Conservation (phyloP, 1,140 invertebrate species). For the Tribolium madens region DNA sequence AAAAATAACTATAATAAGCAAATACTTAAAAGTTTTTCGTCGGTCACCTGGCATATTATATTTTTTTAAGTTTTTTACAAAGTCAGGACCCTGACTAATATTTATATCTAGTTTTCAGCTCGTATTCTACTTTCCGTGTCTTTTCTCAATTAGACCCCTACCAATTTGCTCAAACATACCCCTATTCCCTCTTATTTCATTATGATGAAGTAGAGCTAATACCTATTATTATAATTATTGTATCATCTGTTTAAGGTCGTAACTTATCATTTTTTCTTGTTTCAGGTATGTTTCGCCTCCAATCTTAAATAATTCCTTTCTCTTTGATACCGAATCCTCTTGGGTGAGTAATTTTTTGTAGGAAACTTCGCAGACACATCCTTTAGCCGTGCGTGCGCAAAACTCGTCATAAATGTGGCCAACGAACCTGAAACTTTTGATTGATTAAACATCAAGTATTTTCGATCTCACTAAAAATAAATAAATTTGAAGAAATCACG, state of each 20-base stretch:
- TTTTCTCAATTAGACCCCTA: no score
- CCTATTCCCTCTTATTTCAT: no score
- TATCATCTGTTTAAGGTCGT: background rate
- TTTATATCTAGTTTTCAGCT: no score
- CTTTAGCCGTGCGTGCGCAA: background rate
- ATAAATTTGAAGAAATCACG: background rate
- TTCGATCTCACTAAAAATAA: background rate
- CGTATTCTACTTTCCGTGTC: no score
- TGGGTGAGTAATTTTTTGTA: background rate
- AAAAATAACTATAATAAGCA: no score
- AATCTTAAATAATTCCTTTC: background rate
- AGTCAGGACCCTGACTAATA: no score
- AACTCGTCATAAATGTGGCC: background rate
- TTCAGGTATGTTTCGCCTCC: background rate
- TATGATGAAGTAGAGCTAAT: no score
- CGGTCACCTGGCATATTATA: no score
- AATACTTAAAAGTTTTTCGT: no score
- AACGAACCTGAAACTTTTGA: background rate
- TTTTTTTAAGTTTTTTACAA: no score
- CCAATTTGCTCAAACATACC: no score
- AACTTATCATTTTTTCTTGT: background rate
- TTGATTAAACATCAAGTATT: background rate
- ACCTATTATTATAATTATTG: no score
- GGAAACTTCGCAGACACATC: background rate
- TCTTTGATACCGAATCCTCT: background rate